Evolutionary conservation across 1,140 invertebrate genomes (phyloP).

Genomic region (Caenorhabditis remanei): DNA sequence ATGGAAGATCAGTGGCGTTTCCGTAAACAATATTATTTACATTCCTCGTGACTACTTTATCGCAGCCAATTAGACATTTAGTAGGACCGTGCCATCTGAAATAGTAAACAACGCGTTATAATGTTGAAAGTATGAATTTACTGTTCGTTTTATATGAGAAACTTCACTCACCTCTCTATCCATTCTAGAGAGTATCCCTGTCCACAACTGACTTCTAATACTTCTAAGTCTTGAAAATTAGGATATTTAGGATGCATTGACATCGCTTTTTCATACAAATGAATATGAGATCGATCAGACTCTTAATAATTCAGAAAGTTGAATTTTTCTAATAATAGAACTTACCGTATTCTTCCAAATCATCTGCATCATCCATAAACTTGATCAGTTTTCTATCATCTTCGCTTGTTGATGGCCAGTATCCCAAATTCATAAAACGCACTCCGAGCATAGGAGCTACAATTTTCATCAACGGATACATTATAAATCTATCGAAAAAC

Average conservation of each 20-base stretch:
- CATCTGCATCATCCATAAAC: neutral
- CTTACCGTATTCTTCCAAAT: conserved; percentile 22
- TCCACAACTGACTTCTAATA: conserved; percentile 55
- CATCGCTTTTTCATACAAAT: conserved; percentile 56
- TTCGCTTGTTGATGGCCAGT: conserved; percentile 1
- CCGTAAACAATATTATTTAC: conserved; percentile 44
- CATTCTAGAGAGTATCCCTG: conserved; percentile 51
- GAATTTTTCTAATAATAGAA: neutral
- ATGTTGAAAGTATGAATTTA: neutral
- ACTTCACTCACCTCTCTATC: conserved; percentile 40
- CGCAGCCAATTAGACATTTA: conserved; percentile 30
- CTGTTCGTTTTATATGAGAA: neutral
- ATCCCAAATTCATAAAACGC: conserved; percentile 61
- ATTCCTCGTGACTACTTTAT: conserved; percentile 34
- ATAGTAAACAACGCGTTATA: too few species aligned
- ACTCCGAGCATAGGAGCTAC: conserved; percentile 38
- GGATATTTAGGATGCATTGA: conserved; percentile 49
- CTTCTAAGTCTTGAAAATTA: neutral
- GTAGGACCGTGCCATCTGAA: conserved; percentile 27
- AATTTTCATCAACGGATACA: conserved; percentile 57
- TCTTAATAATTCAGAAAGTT: conserved; percentile 3
- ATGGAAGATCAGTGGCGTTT: conserved; percentile 21
- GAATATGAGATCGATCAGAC: neutral
- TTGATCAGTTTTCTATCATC: neutral
- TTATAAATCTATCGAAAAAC: conserved; percentile 58